These are phyloP conservation scores for Xenopus borealis DNA, from an alignment of 2,113 vertebrate genomes.

Conservation along the genomic window DNA sequence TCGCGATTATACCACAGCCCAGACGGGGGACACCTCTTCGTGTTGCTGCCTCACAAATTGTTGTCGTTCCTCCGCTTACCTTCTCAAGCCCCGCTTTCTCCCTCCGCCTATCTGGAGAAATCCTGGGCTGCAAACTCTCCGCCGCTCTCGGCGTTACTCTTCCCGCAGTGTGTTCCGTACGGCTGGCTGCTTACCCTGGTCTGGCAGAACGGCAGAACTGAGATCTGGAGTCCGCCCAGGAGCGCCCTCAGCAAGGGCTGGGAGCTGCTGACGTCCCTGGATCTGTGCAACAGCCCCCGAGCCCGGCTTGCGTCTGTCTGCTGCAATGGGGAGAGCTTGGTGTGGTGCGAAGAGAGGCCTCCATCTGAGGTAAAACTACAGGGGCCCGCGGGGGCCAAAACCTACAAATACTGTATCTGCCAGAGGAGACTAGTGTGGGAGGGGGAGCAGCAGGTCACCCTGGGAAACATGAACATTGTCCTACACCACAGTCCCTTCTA, in stretches of 20 bases:
- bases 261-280: constrained; percentile 73
- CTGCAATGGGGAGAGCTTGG: constrained; percentile 65
- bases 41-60: constrained; percentile 66
- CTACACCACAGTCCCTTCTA: constrained; percentile 84
- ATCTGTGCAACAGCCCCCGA: constrained; percentile 75
- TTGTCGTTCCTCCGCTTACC: constrained; percentile 60
- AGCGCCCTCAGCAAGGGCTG: constrained; percentile 77
- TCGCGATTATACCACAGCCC: constrained; percentile 70
- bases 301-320: constrained; percentile 79
- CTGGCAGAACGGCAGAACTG: constrained; percentile 77
- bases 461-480: constrained; percentile 72
- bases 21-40: constrained; percentile 76
- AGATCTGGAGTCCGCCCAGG: constrained; percentile 64
- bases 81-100: constrained; percentile 52
- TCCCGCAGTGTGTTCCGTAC: constrained; percentile 41
- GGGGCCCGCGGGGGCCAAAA: constrained; percentile 49
- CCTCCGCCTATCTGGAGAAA: constrained; percentile 62
- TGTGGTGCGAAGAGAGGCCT: constrained; percentile 92
- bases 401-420: constrained; percentile 81
- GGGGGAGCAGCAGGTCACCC: constrained; percentile 62
- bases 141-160: constrained; percentile 72
- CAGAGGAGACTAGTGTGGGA: constrained; percentile 68
- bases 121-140: constrained; percentile 53
- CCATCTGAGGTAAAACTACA: constrained; percentile 58
- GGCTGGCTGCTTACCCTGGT: constrained; percentile 63